phyloP scores from a whole-genome alignment of 2,113 vertebrate species.

The Ginglymostoma cirratum region DNA sequence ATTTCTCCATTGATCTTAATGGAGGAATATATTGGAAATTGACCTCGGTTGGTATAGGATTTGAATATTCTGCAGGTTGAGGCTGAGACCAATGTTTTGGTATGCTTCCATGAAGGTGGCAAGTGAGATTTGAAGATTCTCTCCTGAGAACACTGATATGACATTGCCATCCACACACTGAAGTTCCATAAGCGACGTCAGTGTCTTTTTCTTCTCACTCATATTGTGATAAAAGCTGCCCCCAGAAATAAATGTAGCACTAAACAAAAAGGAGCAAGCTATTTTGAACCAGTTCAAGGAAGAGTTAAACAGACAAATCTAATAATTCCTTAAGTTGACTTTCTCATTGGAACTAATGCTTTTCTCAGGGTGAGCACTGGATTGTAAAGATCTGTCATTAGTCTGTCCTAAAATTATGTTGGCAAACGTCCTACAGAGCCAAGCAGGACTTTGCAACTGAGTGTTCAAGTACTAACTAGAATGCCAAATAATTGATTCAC shows the following conservation, averaged over 20 bases:
- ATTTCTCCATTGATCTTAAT: too few relatives aligned
- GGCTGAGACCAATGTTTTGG: too few relatives aligned
- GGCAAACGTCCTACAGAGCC: background rate
- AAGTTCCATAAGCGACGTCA: too few relatives aligned
- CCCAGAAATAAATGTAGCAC: background rate
- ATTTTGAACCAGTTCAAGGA: background rate
- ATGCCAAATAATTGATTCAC: background rate
- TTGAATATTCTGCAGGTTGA: too few relatives aligned
- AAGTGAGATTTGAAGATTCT: too few relatives aligned
- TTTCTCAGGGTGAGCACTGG: background rate
- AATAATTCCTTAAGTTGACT: background rate
- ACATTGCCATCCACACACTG: too few relatives aligned
- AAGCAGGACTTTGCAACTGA: background rate
- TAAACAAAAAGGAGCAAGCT: background rate
- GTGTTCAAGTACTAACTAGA: background rate
- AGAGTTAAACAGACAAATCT: background rate
- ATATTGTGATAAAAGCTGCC: background rate
- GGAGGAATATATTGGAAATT: too few relatives aligned
- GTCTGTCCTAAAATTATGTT: background rate
- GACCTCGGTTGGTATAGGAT: too few relatives aligned
- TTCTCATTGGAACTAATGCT: background rate
- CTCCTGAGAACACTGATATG: too few relatives aligned
- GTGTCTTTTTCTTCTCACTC: background rate
- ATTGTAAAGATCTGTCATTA: background rate
- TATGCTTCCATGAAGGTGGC: too few relatives aligned